Base-by-base conservation (phyloP, 2,797 vertebrate genomes). In the Brotula barbata region DNA sequence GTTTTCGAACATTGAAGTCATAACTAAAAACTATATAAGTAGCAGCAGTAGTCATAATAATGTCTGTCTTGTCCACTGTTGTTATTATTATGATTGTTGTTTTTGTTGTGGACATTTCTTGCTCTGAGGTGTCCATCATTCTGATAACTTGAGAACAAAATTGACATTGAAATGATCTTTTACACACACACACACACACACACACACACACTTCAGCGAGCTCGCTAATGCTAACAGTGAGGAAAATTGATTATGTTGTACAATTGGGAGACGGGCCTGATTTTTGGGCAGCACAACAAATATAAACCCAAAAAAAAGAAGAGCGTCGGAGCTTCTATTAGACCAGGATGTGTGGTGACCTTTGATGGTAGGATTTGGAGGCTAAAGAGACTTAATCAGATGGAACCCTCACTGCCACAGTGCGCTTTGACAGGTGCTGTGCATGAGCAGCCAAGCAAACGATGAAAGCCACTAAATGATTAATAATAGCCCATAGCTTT, bases 381-480 rank as follows among this genome's bases (percentile, higher is more conserved):
- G 81, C 77, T 85, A 79, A 85, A 86, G 76, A 77, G 69, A 83
- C 73, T 79, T 85, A 85, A 84, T 88, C 87, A 84, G 78, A 85
- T 34, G 73, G 76, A 85, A 81, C 71, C 69, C 64, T 55, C 34
- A 62, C 73, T 40, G 69, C 67, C 63, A 52, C 70, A 57, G 73
- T 42, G 25, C 41, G 80, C 20, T 43, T 42, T 84, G 84, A 83
- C 86, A 82, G 83, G 85, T 55, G 76, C 75, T 71, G 66, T 68
- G 82, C 73, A 72, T 74, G 83, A 86, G 80, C 86, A 55, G 67
- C 71, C 77, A 80, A 81, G 77, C 84, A 59, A 78, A 67, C 80
- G 65, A 55, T 78, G 80, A 78, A 81, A 78, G 62, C 80, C 63
- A 69, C 80, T 89, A 78, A 90, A 90, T 89, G 83, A 89, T 90